These are phyloP conservation scores for Huso huso DNA, from an alignment of 2,797 vertebrate genomes.

Conservation along the genomic window DNA sequence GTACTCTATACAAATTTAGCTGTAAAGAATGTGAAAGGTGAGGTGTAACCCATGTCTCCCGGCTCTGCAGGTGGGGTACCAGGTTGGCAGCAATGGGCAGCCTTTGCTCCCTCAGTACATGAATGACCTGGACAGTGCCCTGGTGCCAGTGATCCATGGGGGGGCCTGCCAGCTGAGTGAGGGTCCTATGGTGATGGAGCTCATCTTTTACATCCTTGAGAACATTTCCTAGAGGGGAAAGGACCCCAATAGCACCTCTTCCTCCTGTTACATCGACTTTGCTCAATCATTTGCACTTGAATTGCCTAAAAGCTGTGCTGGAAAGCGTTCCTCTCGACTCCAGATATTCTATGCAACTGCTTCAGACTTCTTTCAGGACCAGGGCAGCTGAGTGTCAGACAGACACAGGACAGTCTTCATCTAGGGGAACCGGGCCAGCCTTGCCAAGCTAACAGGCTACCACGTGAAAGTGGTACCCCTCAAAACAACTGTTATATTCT, in stretches of 20 bases:
- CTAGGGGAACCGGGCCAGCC: neutral
- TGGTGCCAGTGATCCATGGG: constrained; percentile 94
- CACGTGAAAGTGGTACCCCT: constrained; percentile 7
- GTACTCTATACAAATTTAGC: no score
- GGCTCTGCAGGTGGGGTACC: constrained; percentile 83
- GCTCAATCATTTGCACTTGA: constrained; percentile 1
- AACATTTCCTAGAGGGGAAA: constrained; percentile 77
- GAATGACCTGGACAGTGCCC: constrained; percentile 92
- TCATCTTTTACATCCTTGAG: constrained; percentile 98
- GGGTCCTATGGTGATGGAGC: constrained; percentile 91
- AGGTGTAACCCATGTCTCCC: neutral
- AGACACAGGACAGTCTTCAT: constrained; percentile 6
- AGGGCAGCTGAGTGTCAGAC: constrained; percentile 20
- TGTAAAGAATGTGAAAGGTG: no score
- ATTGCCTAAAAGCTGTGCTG: constrained; percentile 46
- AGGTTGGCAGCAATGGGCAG: constrained; percentile 92
- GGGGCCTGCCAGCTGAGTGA: constrained; percentile 91
- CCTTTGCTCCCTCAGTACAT: constrained; percentile 86
- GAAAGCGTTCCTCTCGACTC: constrained; percentile 44
- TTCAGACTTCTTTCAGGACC: constrained; percentile 22
- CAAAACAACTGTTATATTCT: constrained; percentile 10
- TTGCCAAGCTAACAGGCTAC: constrained; percentile 8
- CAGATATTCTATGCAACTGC: constrained; percentile 57
- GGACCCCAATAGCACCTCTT: no score
- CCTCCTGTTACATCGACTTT: neutral